Evolutionary conservation across 2,888 invertebrate species (phyloP), one percentile per base, ranked within the genome.

Genomic region (Aleiodes alternator): DNA sequence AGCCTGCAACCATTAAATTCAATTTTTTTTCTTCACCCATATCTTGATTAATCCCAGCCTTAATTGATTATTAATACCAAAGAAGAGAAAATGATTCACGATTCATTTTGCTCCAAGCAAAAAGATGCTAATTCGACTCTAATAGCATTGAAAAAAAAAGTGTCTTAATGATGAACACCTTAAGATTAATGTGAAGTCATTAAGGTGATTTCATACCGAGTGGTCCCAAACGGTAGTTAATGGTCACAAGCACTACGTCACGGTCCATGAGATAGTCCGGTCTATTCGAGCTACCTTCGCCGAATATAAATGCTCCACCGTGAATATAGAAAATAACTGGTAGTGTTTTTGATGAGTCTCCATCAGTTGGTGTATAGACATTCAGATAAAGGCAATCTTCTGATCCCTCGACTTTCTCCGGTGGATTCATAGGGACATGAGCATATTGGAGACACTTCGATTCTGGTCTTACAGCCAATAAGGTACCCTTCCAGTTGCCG

Each of bases 201-300:
- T 56, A 50, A 57, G 56, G 43, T 56, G 38, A 38, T 16, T 51
- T 14, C 61, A 88, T 85, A 92, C 93, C 94, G 77, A 94, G 82
- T 0, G 93, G 93, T 14, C 94, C 94, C 12, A 95, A 83, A 51
- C 95, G 90, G 83, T 94, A 95, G 86, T 93, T 94, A 0, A 94
- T 81, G 12, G 92, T 93, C 1, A 94, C 94, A 0, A 92, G 90
- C 0, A 95, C 92, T n/a, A 93, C 89, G 78, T 94, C 92, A 68
- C 90, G 87, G 69, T 93, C 92, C 92, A 95, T 92, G 0, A 95
- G 80, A 76, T 91, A 89, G 1, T 90, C 84, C 0, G 93, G 91
- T 0, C 92, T 92, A 82, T 92, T 93, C 0, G 86, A 12, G 4
- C 89, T 87, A 0, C 92, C 91, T 2, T 91, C 88, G 0, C 94